phyloP scores from a whole-genome alignment of 2,113 vertebrate species.

The Empidonax traillii region DNA sequence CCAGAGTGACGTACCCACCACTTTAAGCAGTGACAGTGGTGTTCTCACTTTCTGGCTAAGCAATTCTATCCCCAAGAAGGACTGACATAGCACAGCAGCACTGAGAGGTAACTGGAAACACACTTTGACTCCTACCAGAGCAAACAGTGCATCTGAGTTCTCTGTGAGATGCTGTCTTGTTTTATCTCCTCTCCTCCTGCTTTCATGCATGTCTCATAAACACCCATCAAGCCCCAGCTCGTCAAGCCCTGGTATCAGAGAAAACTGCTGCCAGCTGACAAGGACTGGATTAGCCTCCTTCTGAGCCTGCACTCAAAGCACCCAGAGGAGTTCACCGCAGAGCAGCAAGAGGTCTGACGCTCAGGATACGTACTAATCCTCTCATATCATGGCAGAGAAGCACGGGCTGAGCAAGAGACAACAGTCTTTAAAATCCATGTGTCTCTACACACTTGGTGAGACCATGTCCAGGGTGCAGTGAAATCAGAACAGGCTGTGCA shows the following conservation, averaged over 20 bases:
- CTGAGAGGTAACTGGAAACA: background rate
- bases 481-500: background rate
- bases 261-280: background rate
- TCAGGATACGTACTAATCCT: background rate
- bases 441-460: background rate
- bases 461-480: background rate
- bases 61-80: background rate
- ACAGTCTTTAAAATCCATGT: background rate
- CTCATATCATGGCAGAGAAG: background rate
- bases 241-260: background rate
- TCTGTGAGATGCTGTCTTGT: background rate
- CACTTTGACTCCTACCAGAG: background rate
- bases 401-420: background rate
- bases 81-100: background rate
- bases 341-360: background rate
- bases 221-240: background rate
- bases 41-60: background rate
- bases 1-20: accelerated
- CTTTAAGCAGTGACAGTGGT: background rate
- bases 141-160: background rate
- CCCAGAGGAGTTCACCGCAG: background rate
- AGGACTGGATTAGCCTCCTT: background rate
- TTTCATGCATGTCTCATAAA: background rate
- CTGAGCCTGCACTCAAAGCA: background rate
- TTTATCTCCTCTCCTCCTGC: background rate